phyloP scores from a whole-genome alignment of 1,140 invertebrate species.

The Archivesica marissinica region DNA sequence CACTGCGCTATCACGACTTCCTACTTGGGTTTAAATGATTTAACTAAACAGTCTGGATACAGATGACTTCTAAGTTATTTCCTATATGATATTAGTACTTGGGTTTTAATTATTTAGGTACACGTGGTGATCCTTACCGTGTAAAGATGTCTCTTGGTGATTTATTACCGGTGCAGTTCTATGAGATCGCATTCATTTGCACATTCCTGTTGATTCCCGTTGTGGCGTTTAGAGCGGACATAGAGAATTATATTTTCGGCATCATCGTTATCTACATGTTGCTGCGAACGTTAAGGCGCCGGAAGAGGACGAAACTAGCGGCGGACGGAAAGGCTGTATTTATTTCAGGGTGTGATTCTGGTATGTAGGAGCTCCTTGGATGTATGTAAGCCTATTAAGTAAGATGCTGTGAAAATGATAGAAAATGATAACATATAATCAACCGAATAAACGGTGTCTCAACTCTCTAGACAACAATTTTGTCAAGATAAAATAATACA shows the following conservation, averaged over 20 bases:
- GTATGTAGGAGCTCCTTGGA: not conserved
- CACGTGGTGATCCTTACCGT: too few species aligned
- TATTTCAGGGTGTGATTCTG: conserved; percentile 49
- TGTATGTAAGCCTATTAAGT: not conserved
- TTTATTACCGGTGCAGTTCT: conserved; percentile 27
- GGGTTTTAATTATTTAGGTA: too few species aligned
- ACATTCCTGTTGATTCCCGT: conserved; percentile 25
- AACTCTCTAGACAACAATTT: too few species aligned
- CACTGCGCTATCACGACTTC: too few species aligned
- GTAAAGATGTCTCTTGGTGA: conserved; percentile 40
- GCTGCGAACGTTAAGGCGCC: not conserved
- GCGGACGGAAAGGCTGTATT: conserved; percentile 49
- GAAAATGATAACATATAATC: not conserved
- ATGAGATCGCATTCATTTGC: conserved; percentile 22
- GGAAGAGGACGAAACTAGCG: conserved; percentile 8
- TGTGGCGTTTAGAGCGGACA: conserved; percentile 6
- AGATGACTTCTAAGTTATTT: too few species aligned
- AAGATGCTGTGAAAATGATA: not conserved
- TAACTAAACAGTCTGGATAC: too few species aligned
- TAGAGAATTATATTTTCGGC: conserved; percentile 43
- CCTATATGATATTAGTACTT: too few species aligned
- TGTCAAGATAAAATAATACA: too few species aligned
- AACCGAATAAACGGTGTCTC: too few species aligned
- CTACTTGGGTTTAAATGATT: too few species aligned
- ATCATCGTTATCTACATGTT: conserved; percentile 20